phyloP scores from a whole-genome alignment of 2,797 vertebrate genomes.

The Pangasius macronema region DNA sequence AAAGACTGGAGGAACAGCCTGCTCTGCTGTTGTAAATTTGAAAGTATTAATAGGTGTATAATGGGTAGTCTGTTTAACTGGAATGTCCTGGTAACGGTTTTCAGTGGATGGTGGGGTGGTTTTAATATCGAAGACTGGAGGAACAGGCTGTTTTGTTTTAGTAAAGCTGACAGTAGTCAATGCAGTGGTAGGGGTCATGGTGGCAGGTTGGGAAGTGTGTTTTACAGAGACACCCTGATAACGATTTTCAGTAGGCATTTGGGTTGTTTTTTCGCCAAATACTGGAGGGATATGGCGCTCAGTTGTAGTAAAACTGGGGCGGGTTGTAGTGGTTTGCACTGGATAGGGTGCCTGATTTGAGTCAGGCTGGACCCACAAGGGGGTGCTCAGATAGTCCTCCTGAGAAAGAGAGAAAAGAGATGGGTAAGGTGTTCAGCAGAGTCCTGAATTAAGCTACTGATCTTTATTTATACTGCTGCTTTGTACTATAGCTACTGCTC shows the following conservation, averaged over 20 bases:
- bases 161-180: not conserved
- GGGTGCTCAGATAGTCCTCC: constrained; percentile 59
- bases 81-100: not conserved
- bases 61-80: not conserved
- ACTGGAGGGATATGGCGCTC: constrained; percentile 61
- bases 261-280: constrained; percentile 63
- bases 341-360: constrained; percentile 53
- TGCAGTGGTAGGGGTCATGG: not conserved
- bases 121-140: not conserved
- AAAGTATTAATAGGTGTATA: not conserved
- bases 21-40: constrained; percentile 4
- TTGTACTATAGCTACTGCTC: not conserved
- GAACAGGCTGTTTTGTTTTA: constrained; percentile 4
- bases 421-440: not conserved
- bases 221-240: not conserved
- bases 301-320: constrained; percentile 59
- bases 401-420: constrained; percentile 50
- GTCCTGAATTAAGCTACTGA: not conserved
- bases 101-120: not conserved
- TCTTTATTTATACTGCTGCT: not conserved
- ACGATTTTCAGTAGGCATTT: constrained; percentile 25
- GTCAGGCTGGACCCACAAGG: constrained; percentile 57
- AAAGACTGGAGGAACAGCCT: not conserved
- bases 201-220: constrained; percentile 1
- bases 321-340: constrained; percentile 50